These are phyloP conservation scores for Melolontha melolontha DNA, from an alignment of 2,888 invertebrate genomes.

Conservation along the genomic window DNA sequence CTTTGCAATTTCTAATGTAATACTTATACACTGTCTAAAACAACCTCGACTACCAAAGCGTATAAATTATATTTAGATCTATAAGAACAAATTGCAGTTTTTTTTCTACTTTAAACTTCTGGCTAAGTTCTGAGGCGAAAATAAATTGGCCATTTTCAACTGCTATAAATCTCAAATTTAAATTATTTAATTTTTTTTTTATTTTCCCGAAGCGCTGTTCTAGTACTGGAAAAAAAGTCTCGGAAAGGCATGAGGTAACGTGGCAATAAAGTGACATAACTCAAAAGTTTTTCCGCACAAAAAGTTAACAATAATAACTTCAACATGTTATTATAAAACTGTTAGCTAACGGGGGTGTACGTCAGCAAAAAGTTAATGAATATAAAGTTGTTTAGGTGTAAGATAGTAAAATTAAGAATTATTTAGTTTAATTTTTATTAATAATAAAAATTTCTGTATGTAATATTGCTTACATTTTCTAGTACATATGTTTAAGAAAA, in stretches of 20 bases:
- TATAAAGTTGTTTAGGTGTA: too few species aligned
- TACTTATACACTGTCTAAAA: not conserved
- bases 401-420: too few species aligned
- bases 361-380: too few species aligned
- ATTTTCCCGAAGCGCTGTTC: conserved; percentile 1
- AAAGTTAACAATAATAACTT: too few species aligned
- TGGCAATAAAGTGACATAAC: conserved; percentile 24
- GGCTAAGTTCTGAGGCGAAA: conserved; percentile 15
- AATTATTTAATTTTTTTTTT: conserved; percentile 28
- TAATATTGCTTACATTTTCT: too few species aligned
- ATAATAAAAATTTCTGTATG: too few species aligned
- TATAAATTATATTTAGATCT: conserved; percentile 10
- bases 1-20: not conserved
- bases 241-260: not conserved
- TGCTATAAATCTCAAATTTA: conserved; percentile 31
- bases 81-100: conserved; percentile 19
- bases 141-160: conserved; percentile 26
- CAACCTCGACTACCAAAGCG: not conserved
- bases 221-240: conserved; percentile 15
- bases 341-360: too few species aligned
- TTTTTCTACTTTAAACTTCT: not conserved
- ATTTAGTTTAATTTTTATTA: too few species aligned
- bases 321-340: conserved; percentile 4
- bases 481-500: too few species aligned
- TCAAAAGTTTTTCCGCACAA: conserved; percentile 13